Percentiles rank a stretch among this genome's conserved stretches.
Conservation (phyloP, 2,888 invertebrate genomes). For the Ophonus ardosiacus region DNA sequence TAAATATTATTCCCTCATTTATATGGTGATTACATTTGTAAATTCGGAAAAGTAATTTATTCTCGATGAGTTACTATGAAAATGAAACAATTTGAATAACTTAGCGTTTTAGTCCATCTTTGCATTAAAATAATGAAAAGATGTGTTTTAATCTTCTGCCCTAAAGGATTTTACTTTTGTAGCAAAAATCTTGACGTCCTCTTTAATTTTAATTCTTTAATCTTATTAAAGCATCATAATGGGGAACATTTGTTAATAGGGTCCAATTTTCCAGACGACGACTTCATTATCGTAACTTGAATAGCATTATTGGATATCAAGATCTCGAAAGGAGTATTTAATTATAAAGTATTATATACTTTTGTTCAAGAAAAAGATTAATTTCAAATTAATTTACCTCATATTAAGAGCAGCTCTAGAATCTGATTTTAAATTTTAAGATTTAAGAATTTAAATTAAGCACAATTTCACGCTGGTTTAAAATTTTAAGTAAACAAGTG, state of each 20-base stretch:
- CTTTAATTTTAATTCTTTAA: constrained; percentile 28
- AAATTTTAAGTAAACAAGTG: too few species aligned
- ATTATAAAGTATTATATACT: too few species aligned
- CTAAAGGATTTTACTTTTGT: background rate
- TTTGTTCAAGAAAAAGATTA: too few species aligned
- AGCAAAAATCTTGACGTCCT: background rate
- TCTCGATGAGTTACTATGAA: constrained; percentile 22
- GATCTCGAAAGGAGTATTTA: background rate
- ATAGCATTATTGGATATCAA: background rate
- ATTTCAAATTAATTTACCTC: too few species aligned
- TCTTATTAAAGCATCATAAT: constrained; percentile 12
- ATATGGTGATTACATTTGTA: constrained; percentile 2
- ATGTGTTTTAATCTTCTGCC: constrained; percentile 28
- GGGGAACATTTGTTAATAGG: constrained; percentile 15
- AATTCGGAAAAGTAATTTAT: background rate
- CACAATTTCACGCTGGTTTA: too few species aligned
- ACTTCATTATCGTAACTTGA: background rate
- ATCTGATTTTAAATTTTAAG: too few species aligned
- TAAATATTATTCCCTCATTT: background rate
- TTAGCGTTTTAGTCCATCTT: background rate
- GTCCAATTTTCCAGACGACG: background rate
- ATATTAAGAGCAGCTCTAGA: too few species aligned
- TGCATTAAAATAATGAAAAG: constrained; percentile 27
- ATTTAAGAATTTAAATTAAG: too few species aligned
- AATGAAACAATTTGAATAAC: constrained; percentile 31